Conservation (phyloP, 2,797 vertebrate genomes). For the Enteromius mattozi region DNA sequence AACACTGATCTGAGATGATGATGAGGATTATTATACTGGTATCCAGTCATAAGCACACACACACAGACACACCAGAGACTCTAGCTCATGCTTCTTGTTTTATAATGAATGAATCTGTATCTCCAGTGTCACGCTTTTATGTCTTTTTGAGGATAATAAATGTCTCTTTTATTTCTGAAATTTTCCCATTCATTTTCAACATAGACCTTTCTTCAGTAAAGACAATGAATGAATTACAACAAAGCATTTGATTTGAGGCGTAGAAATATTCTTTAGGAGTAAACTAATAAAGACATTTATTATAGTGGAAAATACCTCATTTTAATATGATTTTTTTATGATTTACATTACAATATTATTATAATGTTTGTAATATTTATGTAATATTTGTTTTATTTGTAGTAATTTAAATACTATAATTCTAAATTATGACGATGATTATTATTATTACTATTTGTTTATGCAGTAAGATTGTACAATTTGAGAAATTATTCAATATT, state of each 20-base stretch:
- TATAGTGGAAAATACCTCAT: background rate
- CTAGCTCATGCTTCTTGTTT: background rate
- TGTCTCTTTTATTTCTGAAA: background rate
- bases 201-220: background rate
- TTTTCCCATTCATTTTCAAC: background rate
- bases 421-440: background rate
- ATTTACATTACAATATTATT: no score
- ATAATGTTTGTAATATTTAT: no score
- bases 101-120: background rate
- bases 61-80: background rate
- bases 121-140: background rate
- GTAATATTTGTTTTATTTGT: no score
- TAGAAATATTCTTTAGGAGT: no score
- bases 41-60: constrained; percentile 75
- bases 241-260: background rate
- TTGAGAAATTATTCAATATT: background rate
- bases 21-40: constrained; percentile 72
- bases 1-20: constrained; percentile 29
- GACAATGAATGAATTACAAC: background rate
- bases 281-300: background rate
- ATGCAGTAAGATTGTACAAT: no score
- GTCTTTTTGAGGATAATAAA: constrained; percentile 38
- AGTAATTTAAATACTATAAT: background rate
- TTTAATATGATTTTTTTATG: background rate
- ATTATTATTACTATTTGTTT: no score